phyloP scores from a whole-genome alignment of 2,797 vertebrate species.

The Micrastur ruficollis region DNA sequence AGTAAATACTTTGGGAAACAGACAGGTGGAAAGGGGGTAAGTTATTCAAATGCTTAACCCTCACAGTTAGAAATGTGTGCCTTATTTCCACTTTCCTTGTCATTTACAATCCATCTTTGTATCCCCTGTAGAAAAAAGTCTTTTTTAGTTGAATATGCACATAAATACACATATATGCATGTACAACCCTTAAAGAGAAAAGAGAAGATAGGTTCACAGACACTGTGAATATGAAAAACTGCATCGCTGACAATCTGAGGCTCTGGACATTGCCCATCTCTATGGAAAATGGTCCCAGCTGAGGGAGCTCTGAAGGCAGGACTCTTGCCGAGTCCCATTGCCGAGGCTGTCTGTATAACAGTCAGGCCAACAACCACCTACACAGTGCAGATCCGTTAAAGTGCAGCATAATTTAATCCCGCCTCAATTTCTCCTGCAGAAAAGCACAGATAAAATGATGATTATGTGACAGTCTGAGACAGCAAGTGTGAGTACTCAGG shows the following conservation, averaged over 20 bases:
- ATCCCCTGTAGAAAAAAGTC: neutral
- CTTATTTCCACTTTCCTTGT: neutral
- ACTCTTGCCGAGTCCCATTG: neutral
- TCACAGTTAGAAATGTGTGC: neutral
- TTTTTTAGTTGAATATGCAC: neutral
- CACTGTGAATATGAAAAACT: neutral
- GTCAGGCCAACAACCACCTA: neutral
- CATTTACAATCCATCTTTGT: neutral
- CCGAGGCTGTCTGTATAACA: neutral
- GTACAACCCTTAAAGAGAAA: neutral
- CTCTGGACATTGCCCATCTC: neutral
- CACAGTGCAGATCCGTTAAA: accelerated
- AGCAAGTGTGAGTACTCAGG: neutral
- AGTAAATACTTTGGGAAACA: neutral
- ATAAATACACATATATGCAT: neutral
- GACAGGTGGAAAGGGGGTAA: too few species aligned
- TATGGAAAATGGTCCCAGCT: neutral
- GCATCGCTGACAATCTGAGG: neutral
- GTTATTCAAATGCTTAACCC: neutral
- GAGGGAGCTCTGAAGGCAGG: neutral
- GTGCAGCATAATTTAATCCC: neutral
- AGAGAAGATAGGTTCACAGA: neutral
- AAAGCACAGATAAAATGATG: neutral
- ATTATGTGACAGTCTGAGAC: neutral
- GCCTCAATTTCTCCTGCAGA: neutral